These are phyloP conservation scores for Brachionus rubens DNA, from an alignment of 1,140 invertebrate species.

Conservation along the genomic window DNA sequence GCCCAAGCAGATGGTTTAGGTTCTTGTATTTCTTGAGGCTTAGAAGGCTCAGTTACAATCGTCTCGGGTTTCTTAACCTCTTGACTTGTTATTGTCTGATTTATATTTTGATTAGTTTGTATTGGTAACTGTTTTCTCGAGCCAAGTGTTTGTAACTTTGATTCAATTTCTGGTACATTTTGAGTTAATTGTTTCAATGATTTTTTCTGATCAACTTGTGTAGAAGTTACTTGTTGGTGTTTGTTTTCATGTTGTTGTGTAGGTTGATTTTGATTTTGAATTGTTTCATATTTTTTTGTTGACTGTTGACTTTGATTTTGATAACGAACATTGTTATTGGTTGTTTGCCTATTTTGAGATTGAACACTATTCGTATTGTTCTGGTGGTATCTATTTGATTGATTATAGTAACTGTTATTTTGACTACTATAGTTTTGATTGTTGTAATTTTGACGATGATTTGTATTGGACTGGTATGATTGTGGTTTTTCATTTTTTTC, in stretches of 20 bases:
- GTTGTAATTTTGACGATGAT: not conserved
- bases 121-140: not conserved
- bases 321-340: too few species aligned
- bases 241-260: too few species aligned
- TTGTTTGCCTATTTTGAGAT: too few species aligned
- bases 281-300: too few species aligned
- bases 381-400: too few species aligned
- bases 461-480: not conserved
- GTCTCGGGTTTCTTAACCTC: not conserved
- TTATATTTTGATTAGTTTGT: not conserved
- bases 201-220: not conserved
- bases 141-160: constrained; percentile 22
- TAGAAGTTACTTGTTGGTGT: not conserved
- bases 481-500: not conserved
- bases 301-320: too few species aligned
- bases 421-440: too few species aligned
- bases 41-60: too few species aligned
- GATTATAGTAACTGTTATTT: too few species aligned
- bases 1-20: not conserved
- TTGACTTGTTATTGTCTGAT: not conserved
- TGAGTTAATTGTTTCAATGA: constrained; percentile 40
- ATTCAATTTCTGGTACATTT: constrained; percentile 42
- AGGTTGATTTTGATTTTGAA: too few species aligned
- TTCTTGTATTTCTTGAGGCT: not conserved
- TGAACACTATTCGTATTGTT: too few species aligned